Base-by-base conservation (phyloP, 1,140 invertebrate genomes). In the Drosophila asahinai region DNA sequence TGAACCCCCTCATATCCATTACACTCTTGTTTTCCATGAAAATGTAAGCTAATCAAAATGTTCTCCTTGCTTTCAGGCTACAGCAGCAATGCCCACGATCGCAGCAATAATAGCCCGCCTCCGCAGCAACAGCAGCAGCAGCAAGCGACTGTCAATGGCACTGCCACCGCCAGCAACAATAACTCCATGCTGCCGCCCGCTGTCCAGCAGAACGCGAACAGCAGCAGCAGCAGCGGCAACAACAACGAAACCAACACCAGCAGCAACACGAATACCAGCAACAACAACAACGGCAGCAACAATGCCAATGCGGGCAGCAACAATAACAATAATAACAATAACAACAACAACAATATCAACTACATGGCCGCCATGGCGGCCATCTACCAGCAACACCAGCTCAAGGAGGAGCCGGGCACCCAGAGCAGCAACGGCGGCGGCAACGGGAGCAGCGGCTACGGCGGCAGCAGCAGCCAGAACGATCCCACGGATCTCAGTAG, bases 371-470 rank as follows among this genome's bases (percentile, higher is more conserved):
- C 83, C 12, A 82, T 84, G 62, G 78, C 83, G 15, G 86, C 87
- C 2, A 81, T 91, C 33, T 92, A 91, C 62, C 78, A 79, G 33
- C 86, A 91, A 42, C 90, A 92, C 65, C 89, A 92, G 55, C 81
- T 93, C 30, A 93, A 93, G 74, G 92, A 93, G 70, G 92, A 93
- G 65, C 92, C 92, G 0, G 87, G 86, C 59, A 91, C 91, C 54
- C 76, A 87, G 54, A 86, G 48, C 51, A 74, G 67, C 43, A 90
- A 90, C 43, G 73, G 67, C 43, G 73, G 67, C 43, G 73, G 64
- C 25, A 63, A 80, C 8, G 68, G 77, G 5, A 66, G 62, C 30
- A 54, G 48, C 51, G 77, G 67, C 36, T 89, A 90, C 47, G 70
- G 75, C 22, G 81, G 67, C 38, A 63, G 60, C 19, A 86, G 80